Percentiles rank a stretch among this genome's conserved stretches.
Evolutionary conservation across 2,797 vertebrate species (phyloP).

Genomic region (Acrossocheilus wenchowensis): DNA sequence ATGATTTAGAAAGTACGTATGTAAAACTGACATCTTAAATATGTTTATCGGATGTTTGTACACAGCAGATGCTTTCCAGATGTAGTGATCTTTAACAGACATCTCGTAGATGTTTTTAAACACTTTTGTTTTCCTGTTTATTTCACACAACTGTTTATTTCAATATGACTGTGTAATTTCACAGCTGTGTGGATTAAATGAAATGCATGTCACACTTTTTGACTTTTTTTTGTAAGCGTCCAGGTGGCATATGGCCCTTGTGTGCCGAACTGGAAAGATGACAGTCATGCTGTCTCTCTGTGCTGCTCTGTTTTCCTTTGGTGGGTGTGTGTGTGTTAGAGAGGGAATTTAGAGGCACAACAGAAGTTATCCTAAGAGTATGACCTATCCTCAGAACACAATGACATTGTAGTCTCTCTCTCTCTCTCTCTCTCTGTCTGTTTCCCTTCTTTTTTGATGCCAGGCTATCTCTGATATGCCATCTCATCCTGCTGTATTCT

Average conservation of each 20-base stretch:
- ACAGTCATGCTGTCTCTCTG: constrained; percentile 41
- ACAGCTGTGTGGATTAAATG: constrained; percentile 48
- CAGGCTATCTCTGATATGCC: not conserved
- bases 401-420: not conserved
- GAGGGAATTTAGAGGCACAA: constrained; percentile 1
- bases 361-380: constrained; percentile 13
- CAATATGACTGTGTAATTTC: constrained; percentile 47
- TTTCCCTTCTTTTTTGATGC: not conserved
- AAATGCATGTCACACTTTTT: constrained; percentile 50
- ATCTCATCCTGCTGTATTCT: not conserved
- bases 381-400: constrained; percentile 1
- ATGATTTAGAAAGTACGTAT: not conserved
- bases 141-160: not conserved
- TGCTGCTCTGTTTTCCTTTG: not conserved
- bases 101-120: not conserved
- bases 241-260: constrained; percentile 67
- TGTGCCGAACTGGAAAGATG: constrained; percentile 61
- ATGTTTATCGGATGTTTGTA: not conserved
- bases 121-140: not conserved
- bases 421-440: not conserved
- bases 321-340: not conserved
- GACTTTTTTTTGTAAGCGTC: constrained; percentile 51
- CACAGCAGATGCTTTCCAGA: not conserved
- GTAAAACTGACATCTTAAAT: not conserved
- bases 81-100: not conserved